A percentile compares a stretch with the other conserved stretches of the same genome.
Evolutionary conservation across 2,888 invertebrate species (phyloP).

Genomic region (Sminthurides aquaticus): DNA sequence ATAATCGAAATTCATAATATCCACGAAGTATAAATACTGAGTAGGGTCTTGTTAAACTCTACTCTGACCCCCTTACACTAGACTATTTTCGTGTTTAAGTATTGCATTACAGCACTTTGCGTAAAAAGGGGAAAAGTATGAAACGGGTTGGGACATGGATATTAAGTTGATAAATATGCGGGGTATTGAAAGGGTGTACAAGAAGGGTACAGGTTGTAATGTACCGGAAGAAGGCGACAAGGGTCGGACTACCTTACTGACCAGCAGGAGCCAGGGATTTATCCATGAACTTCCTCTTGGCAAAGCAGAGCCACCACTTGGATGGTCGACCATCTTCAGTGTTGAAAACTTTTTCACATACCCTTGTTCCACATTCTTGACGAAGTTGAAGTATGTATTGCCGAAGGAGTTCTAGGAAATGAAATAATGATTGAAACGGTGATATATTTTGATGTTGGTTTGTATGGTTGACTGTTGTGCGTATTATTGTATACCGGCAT

Average conservation of each 20-base stretch:
- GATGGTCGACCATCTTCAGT: conserved; percentile 88
- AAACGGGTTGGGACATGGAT: not conserved
- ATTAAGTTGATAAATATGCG: too few species aligned
- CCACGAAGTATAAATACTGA: too few species aligned
- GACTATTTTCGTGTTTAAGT: too few species aligned
- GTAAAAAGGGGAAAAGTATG: not conserved
- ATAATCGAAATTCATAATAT: too few species aligned
- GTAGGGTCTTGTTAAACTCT: too few species aligned
- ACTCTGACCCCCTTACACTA: too few species aligned
- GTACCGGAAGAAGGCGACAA: not conserved
- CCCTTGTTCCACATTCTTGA: conserved; percentile 86
- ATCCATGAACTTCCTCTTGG: conserved; percentile 99
- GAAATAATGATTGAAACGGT: conserved; percentile 10
- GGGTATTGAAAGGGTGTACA: too few species aligned
- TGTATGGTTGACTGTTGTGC: too few species aligned
- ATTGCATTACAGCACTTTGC: not conserved
- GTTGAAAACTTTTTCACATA: conserved; percentile 86
- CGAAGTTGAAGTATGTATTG: conserved; percentile 88
- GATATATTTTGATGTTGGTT: too few species aligned
- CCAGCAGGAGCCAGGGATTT: conserved; percentile 89
- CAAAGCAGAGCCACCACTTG: conserved; percentile 99
- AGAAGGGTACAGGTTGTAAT: not conserved
- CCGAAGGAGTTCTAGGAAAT: conserved; percentile 69
- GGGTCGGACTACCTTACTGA: conserved; percentile 47
- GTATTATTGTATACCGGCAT: conserved; percentile 70